These are phyloP conservation scores for Hirundo rustica DNA, from an alignment of 2,797 vertebrate genomes.

Conservation along the genomic window DNA sequence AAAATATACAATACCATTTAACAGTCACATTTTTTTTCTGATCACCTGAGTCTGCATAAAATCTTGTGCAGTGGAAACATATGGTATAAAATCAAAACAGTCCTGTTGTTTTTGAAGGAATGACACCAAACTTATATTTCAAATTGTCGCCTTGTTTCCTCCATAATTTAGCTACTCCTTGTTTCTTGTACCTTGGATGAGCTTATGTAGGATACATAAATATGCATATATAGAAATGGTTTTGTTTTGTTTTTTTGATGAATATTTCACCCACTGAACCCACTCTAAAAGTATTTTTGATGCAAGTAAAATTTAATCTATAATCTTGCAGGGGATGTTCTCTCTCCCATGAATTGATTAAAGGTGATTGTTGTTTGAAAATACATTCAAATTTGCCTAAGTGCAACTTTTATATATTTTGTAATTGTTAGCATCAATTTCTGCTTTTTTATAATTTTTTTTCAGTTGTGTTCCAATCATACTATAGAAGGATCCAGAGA, in stretches of 20 bases:
- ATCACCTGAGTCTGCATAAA: background rate
- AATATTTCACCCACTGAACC: background rate
- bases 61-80: background rate
- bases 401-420: background rate
- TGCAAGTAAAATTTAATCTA: background rate
- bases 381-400: background rate
- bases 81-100: background rate
- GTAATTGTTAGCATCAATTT: background rate
- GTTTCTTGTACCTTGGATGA: background rate
- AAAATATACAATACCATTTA: background rate
- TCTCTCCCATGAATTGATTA: background rate
- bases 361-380: background rate
- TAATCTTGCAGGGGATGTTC: background rate
- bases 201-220: background rate
- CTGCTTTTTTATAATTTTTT: background rate
- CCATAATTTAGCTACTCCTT: background rate
- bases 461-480: background rate
- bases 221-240: background rate
- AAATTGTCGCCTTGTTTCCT: background rate
- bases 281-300: background rate
- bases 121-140: background rate
- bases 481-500: background rate
- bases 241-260: background rate
- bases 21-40: background rate
- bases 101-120: background rate